Percentiles rank a stretch among this genome's conserved stretches.
These are phyloP conservation scores for Micronisus gabar DNA, from an alignment of 2,113 vertebrate species.

Conservation along the genomic window DNA sequence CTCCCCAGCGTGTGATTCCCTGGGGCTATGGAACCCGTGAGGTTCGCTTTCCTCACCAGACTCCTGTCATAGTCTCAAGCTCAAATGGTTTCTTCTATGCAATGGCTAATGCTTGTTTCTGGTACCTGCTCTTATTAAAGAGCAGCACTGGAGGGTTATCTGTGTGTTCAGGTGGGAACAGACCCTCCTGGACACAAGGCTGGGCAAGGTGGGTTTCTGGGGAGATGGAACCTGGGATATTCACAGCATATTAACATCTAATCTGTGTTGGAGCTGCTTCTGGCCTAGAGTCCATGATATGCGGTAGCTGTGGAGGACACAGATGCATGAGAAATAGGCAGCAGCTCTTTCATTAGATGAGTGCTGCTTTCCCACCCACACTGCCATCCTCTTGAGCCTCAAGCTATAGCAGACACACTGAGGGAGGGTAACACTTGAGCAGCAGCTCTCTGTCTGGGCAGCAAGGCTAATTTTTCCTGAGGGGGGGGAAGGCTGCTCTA, in stretches of 20 bases:
- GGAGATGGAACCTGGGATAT: neutral
- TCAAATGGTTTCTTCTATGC: neutral
- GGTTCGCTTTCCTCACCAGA: neutral
- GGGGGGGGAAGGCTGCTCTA: neutral
- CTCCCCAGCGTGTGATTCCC: neutral
- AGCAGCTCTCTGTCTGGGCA: neutral
- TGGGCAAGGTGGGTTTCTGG: neutral
- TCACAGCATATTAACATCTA: neutral
- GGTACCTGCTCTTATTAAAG: neutral
- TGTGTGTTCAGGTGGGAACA: neutral
- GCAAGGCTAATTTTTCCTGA: neutral
- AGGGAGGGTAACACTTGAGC: neutral
- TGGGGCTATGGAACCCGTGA: neutral
- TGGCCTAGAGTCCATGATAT: neutral
- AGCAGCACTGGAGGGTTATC: neutral
- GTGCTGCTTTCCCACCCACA: neutral
- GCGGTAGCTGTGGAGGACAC: rapidly evolving
- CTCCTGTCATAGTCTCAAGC: neutral
- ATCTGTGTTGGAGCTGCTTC: neutral
- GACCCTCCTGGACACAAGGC: neutral
- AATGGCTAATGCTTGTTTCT: neutral
- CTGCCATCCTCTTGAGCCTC: neutral
- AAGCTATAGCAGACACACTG: neutral
- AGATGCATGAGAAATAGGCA: neutral
- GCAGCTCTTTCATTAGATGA: neutral